Conservation (phyloP, 2,888 invertebrate species). For the Leptinotarsa tumamoca region DNA sequence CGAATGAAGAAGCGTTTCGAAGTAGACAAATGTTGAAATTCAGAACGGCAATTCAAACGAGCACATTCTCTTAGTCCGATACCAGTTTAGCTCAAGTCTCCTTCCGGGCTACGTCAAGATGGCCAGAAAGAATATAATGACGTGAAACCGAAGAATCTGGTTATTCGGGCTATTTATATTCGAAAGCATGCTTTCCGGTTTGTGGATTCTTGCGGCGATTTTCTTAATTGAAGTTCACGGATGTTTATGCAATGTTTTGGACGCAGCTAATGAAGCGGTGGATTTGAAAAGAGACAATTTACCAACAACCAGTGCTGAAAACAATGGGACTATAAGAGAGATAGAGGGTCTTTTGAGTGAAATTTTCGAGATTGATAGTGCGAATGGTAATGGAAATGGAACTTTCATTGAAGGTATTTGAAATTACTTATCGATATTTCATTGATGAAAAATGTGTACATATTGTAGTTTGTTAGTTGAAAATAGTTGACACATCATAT, state of each 20-base stretch:
- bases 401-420: conserved; percentile 16
- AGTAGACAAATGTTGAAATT: not conserved
- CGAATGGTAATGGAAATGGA: not conserved
- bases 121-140: not conserved
- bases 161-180: not conserved
- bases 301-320: not conserved
- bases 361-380: not conserved
- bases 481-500: too few species aligned
- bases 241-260: conserved; percentile 8
- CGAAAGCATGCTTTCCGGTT: conserved; percentile 1
- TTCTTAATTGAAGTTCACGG: conserved; percentile 2
- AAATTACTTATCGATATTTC: not conserved
- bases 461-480: too few species aligned
- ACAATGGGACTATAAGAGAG: conserved; percentile 5
- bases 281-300: conserved; percentile 5
- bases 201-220: conserved; percentile 2
- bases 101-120: not conserved
- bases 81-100: conserved; percentile 2
- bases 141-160: not conserved
- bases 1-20: not conserved
- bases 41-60: not conserved
- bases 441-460: too few species aligned
- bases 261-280: not conserved
- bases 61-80: not conserved
- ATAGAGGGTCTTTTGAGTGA: not conserved